Evolutionary conservation across 2,797 vertebrate genomes (phyloP).

Genomic region (Siniperca undulata): DNA sequence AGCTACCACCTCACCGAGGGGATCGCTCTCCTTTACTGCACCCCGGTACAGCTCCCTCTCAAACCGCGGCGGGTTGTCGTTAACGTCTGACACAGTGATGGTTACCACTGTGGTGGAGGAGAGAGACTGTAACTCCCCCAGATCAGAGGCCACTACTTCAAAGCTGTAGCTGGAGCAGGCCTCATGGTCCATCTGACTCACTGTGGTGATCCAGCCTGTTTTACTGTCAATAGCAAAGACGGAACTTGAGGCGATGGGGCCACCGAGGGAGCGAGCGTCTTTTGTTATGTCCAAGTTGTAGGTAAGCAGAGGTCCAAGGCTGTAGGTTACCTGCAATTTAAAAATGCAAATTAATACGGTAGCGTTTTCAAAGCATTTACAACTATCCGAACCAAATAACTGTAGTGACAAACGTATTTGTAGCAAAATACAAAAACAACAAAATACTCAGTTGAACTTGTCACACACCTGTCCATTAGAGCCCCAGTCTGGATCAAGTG

Average conservation of each 20-base stretch:
- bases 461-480: constrained; percentile 93
- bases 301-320: constrained; percentile 83
- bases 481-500: constrained; percentile 93
- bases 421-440: neutral
- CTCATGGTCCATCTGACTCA: constrained; percentile 92
- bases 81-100: constrained; percentile 92
- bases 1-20: constrained; percentile 92
- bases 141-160: constrained; percentile 90
- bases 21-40: constrained; percentile 93
- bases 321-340: constrained; percentile 88
- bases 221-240: constrained; percentile 93
- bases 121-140: constrained; percentile 89
- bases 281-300: constrained; percentile 77
- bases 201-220: constrained; percentile 96
- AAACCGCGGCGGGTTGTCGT: constrained; percentile 95
- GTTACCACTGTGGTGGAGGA: constrained; percentile 90
- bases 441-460: constrained; percentile 27
- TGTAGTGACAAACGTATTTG: neutral
- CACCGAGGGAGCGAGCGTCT: neutral
- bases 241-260: constrained; percentile 61
- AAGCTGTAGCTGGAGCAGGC: constrained; percentile 89
- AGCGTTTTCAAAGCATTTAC: neutral
- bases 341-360: neutral
- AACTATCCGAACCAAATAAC: neutral
- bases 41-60: constrained; percentile 93